Conservation (phyloP, 2,113 vertebrate species). For the Perca schrenkii region DNA sequence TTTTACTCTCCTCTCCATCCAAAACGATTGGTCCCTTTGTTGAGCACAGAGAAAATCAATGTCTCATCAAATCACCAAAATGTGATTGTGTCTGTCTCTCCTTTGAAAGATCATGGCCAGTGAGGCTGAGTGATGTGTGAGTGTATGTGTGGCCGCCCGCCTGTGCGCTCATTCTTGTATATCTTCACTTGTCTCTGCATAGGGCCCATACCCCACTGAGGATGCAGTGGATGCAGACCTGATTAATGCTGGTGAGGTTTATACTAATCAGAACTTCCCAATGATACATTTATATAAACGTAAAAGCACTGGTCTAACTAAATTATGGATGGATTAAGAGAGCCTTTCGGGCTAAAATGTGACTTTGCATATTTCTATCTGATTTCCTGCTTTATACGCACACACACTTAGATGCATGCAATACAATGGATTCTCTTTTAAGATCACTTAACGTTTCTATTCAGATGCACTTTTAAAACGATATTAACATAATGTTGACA, state of each 20-base stretch:
- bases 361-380: not conserved
- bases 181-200: constrained; percentile 42
- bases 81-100: constrained; percentile 60
- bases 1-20: not conserved
- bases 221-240: constrained; percentile 94
- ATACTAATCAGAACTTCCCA: constrained; percentile 1
- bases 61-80: constrained; percentile 70
- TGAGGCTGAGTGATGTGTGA: constrained; percentile 51
- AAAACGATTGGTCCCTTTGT: constrained; percentile 54
- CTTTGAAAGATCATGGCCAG: constrained; percentile 35
- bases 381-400: not conserved
- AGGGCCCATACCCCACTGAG: constrained; percentile 96
- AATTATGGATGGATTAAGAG: not conserved
- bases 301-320: not conserved
- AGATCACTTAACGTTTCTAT: not conserved
- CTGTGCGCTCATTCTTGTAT: constrained; percentile 30
- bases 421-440: not conserved
- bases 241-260: constrained; percentile 94
- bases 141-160: not conserved
- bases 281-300: not conserved
- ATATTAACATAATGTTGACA: not conserved
- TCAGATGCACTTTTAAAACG: not conserved
- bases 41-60: constrained; percentile 73
- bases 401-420: not conserved
- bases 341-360: not conserved